Percentiles rank a stretch among this genome's conserved stretches.
phyloP scores from a whole-genome alignment of 2,888 invertebrate species.

The Monopis laevigella region DNA sequence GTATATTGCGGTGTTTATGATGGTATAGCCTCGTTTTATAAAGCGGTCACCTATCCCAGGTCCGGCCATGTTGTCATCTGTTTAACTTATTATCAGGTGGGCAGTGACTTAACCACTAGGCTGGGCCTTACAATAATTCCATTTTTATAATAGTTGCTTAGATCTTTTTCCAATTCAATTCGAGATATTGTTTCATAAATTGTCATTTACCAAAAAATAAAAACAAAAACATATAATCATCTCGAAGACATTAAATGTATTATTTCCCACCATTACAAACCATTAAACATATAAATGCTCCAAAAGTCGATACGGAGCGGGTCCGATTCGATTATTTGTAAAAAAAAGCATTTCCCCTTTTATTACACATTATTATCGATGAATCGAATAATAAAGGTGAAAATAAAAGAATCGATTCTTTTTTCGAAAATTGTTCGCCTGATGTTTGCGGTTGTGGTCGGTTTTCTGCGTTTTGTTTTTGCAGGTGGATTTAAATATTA shows the following conservation, averaged over 20 bases:
- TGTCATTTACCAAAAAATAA: background rate
- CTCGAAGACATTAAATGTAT: background rate
- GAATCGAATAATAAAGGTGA: conserved; percentile 29
- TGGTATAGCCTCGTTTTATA: too few relatives aligned
- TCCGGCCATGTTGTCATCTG: too few relatives aligned
- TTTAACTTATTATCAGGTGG: too few relatives aligned
- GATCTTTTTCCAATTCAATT: too few relatives aligned
- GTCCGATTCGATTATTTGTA: conserved; percentile 4
- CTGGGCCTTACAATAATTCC: too few relatives aligned
- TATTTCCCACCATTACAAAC: background rate
- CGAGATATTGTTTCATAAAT: background rate
- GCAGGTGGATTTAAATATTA: conserved; percentile 31
- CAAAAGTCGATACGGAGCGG: conserved; percentile 7
- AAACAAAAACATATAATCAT: background rate
- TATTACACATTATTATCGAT: conserved; percentile 24
- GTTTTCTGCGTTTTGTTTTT: conserved; percentile 26
- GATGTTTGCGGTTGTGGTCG: conserved; percentile 37
- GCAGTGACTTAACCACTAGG: too few relatives aligned
- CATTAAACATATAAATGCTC: conserved; percentile 5
- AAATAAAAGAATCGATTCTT: conserved; percentile 29
- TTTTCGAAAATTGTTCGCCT: conserved; percentile 37
- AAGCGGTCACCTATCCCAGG: too few relatives aligned
- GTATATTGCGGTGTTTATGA: too few relatives aligned
- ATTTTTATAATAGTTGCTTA: too few relatives aligned
- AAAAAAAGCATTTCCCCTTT: conserved; percentile 11